Evolutionary conservation across 2,888 invertebrate species (phyloP).

Genomic region (Catotricha subobsoleta): DNA sequence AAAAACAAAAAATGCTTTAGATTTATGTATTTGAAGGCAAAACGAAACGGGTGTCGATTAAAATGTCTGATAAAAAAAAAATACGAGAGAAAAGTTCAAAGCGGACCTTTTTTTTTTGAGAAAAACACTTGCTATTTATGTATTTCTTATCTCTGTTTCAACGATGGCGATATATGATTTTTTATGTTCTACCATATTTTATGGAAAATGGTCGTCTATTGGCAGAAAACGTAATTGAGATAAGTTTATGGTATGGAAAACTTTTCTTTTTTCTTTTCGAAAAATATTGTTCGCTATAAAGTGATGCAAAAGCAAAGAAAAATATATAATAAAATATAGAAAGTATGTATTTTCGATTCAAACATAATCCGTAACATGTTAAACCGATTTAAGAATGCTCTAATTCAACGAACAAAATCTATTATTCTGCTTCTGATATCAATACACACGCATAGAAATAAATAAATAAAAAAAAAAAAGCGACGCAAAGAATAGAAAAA

Average conservation of each 20-base stretch:
- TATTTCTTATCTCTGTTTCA: neutral
- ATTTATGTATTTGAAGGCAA: conserved; percentile 1
- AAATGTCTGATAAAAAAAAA: conserved; percentile 4
- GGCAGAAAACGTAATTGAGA: conserved; percentile 4
- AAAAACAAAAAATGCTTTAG: neutral
- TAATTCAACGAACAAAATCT: no score
- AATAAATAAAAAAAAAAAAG: no score
- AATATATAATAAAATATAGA: no score
- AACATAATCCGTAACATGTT: no score
- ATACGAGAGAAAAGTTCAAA: no score
- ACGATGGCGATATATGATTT: neutral
- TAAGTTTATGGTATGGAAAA: neutral
- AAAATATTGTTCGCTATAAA: no score
- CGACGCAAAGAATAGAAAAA: no score
- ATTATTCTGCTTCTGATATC: neutral
- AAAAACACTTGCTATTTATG: neutral
- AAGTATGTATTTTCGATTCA: no score
- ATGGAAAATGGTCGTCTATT: neutral
- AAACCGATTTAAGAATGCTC: no score
- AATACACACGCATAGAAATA: neutral
- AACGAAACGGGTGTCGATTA: conserved; percentile 1
- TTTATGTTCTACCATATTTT: neutral
- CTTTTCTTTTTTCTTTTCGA: no score
- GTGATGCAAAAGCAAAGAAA: no score
- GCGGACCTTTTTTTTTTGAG: neutral